Base-by-base conservation (phyloP, 1,140 invertebrate genomes). In the Ceratina japonica region DNA sequence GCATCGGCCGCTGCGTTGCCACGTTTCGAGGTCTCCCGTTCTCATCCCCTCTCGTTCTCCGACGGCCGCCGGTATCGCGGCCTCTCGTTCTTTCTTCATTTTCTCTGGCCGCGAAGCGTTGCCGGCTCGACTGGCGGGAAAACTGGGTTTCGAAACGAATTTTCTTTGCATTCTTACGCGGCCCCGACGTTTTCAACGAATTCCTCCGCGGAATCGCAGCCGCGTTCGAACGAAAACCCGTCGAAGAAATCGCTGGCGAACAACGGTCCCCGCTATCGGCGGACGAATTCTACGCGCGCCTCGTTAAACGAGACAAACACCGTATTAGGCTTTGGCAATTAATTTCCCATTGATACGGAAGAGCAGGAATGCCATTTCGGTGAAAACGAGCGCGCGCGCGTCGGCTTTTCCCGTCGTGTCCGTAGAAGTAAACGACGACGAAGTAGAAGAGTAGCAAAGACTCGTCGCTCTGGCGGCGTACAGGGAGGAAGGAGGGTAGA, bases 121-220 rank as follows among this genome's bases (percentile, higher is more conserved):
- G 88, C 87, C 90, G 75, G 72, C 51, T 89, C 58, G 65, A 87
- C 88, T 90, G 90, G 92, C 92, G 92, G 92, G 91, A 93, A 93
- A 93, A 89, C 89, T 87, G 86, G 83, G 87, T 92, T 91, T 92
- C 90, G 89, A 92, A 92, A 90, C 85, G 83, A 88, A 91, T 90
- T 91, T 91, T 90, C 86, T 85, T 84, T 82, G 56, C 49, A 18
- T 18, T 61, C 56, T 52, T 72, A 54, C 61, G 68, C 27, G 4
- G 27, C 27, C 63, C 18, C 8, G 12, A 7, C 22, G 15, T 74
- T 59, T 18, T 8, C 58, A 18, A 20, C 18, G 49, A n/a, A 59
- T 61, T 78, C 22, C 27, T 31, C 27, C 27, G 27, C 27, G 27
- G 27, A 31, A 31, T 31, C 27, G 27, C n/a, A 8, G 2, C n/a